Percentiles rank a stretch among this genome's conserved stretches.
Conservation (phyloP, 1,140 invertebrate genomes). For the Zaprionus taronus region DNA sequence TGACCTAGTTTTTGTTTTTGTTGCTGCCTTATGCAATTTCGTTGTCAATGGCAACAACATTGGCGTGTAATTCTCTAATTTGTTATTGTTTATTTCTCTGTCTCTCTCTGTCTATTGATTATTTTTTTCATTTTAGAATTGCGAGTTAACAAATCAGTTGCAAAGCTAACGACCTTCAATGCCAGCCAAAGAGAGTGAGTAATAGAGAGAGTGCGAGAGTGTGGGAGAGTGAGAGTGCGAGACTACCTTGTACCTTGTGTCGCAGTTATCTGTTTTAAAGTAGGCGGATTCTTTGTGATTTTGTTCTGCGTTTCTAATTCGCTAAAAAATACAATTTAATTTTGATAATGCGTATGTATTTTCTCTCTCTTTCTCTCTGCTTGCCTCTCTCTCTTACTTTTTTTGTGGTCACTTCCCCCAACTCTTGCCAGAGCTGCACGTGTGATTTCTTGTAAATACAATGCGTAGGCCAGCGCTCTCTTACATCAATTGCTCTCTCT, state of each 20-base stretch:
- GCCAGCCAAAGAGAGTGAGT: not conserved
- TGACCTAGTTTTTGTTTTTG: constrained; percentile 60
- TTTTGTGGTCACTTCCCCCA: not conserved
- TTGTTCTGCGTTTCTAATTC: constrained; percentile 12
- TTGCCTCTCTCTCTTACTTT: not conserved
- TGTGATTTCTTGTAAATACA: constrained; percentile 5
- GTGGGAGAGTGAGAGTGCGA: not conserved
- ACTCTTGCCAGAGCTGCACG: not conserved
- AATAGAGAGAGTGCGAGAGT: not conserved
- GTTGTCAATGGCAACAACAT: constrained; percentile 49
- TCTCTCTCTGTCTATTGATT: constrained; percentile 52
- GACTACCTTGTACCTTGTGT: not conserved
- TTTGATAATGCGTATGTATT: constrained; percentile 1
- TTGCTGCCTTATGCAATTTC: constrained; percentile 65
- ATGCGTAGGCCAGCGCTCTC: not conserved
- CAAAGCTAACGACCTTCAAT: constrained; percentile 37
- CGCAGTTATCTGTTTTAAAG: constrained; percentile 14
- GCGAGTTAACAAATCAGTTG: constrained; percentile 3
- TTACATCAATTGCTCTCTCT: not conserved
- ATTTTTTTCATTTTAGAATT: constrained; percentile 39
- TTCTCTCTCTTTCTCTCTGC: not conserved
- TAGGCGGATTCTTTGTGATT: constrained; percentile 1
- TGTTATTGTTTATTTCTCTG: constrained; percentile 41
- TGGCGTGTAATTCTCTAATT: constrained; percentile 9
- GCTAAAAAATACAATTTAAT: constrained; percentile 20